Base-by-base conservation (phyloP, 2,113 vertebrate species). In the Perognathus longimembris region DNA sequence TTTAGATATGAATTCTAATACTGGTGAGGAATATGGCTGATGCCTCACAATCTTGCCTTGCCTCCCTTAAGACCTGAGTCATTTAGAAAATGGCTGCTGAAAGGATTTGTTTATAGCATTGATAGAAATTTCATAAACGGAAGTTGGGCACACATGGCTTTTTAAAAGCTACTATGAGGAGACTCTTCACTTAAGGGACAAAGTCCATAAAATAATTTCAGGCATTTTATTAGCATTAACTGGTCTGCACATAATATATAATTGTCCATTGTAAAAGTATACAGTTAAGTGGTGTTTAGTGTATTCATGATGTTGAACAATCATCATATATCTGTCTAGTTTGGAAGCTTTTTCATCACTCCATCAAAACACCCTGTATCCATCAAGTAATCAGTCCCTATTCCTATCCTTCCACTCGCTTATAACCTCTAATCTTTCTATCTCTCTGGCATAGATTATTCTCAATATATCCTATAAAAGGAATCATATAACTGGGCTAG, bases 61-160 rank as follows among this genome's bases (percentile, higher is more conserved):
- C 82, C 54, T 90, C 79, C 61, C 22, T 45, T 85, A 57, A 75
- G 66, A 76, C 38, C 42, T 26, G 32, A 91, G 64, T 95, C 89
- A 54, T 67, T 93, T 86, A 70, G 80, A 85, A 90, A 90, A 93
- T 83, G 42, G 34, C 70, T 71, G 21, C 73, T 70, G 74, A 79
- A 79, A 96, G 26, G 20, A 73, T 90, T 70, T 63, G 59, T 83
- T 69, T 89, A 54, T 50, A 86, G 57, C 50, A 80, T 3, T 30
- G 63, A 54, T 32, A 81, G 45, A 80, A 89, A 79, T n/a, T n/a
- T n/a, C n/a, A 30, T 70, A 82, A 90, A 94, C 63, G 63, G 85
- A 81, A 64, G 28, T 64, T 88, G 64, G 34, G 57, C 38, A 80
- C 12, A 15, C 12, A 11, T 75, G 24, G 42, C 94, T 69, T 85